Evolutionary conservation across 2,888 invertebrate genomes (phyloP), one percentile per base, ranked within the genome.

Genomic region (Cataglyphis rosenhaueri): DNA sequence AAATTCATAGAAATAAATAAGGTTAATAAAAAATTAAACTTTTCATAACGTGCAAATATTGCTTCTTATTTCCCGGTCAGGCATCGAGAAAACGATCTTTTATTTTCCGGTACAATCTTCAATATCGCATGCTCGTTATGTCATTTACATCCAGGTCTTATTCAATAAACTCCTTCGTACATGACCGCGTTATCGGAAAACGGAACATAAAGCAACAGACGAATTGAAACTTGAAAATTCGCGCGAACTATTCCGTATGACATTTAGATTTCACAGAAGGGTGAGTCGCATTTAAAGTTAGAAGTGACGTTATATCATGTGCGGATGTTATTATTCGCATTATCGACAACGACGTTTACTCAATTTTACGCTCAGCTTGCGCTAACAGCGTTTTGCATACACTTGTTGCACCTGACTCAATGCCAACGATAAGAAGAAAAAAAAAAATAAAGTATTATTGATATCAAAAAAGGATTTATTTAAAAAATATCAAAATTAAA

Each of bases 331-430:
- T 66, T 59, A 78, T 75, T 82, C 83, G 59, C 70, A 79, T 87
- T 85, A 84, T 82, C 81, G 68, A 55, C 76, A 59, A 62, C 81
- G 71, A 85, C 59, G 74, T 71, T 81, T 79, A 81, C 83, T 75
- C 83, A 83, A 87, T 87, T 87, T 87, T 78, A 73, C 82, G 84
- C 84, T 52, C 73, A 62, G 76, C 52, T 81, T 81, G 76, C 59
- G 73, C 25, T 70, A 70, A 66, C 65, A 61, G 48, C 83, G 70
- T 70, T 76, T 76, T 76, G 64, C 62, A 75, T 76, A 71, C 78
- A 88, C 89, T 89, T 85, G 89, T 89, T 85, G 89, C 87, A 85
- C 52, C 76, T 82, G 38, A 78, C 82, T 87, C 83, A 52, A 70
- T 61, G 61, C 68, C 55, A 82, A 66, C 76, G 76, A 32, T 48